phyloP scores from a whole-genome alignment of 2,888 invertebrate genomes.

The Morpho achilles region DNA sequence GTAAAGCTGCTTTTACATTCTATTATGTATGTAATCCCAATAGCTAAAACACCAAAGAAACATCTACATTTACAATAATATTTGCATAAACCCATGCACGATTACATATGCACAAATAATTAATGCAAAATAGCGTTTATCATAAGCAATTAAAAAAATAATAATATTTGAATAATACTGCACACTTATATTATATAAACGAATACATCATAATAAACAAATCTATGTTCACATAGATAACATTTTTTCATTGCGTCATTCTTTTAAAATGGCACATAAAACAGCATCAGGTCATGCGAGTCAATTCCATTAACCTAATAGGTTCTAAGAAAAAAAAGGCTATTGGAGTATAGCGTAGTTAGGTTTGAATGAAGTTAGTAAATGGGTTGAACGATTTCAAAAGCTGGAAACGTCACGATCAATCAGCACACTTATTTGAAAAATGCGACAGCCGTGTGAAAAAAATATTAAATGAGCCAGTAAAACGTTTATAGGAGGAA shows the following conservation, averaged over 20 bases:
- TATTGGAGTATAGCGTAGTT: conserved; percentile 2
- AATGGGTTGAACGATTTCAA: conserved; percentile 11
- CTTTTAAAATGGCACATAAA: conserved; percentile 20
- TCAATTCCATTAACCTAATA: conserved; percentile 13
- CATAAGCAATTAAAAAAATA: conserved; percentile 42
- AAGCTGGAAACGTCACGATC: conserved; percentile 21
- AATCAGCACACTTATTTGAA: conserved; percentile 25
- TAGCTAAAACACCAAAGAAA: conserved; percentile 1
- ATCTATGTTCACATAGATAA: conserved; percentile 65
- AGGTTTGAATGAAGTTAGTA: conserved; percentile 13
- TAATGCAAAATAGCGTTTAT: conserved; percentile 35
- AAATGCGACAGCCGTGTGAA: conserved; percentile 19
- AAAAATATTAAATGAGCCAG: conserved; percentile 16
- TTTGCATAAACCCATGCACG: conserved; percentile 7
- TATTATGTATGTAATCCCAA: neutral
- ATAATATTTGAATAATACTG: conserved; percentile 39
- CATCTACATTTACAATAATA: neutral
- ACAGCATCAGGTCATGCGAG: conserved; percentile 18
- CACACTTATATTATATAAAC: conserved; percentile 53
- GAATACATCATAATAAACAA: conserved; percentile 33
- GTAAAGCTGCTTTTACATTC: neutral
- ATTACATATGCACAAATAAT: conserved; percentile 4
- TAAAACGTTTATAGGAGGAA: conserved; percentile 3
- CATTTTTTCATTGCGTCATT: conserved; percentile 28
- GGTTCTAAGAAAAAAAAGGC: neutral